Percentiles rank a stretch among this genome's conserved stretches.
phyloP scores from a whole-genome alignment of 2,888 invertebrate species.

The Barypeithes pellucidus region DNA sequence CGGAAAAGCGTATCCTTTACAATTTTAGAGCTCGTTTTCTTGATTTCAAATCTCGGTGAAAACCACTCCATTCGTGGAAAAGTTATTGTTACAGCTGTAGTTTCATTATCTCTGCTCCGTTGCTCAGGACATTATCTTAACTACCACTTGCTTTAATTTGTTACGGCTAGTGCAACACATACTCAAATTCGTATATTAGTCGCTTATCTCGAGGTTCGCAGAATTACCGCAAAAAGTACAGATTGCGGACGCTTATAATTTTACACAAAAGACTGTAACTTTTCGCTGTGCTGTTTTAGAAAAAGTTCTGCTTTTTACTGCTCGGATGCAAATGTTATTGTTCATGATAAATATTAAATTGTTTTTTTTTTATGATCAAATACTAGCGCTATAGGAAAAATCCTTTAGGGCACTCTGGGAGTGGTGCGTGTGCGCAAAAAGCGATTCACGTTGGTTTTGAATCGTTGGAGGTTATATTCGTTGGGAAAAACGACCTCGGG shows the following conservation, averaged over 20 bases:
- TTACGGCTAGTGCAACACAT: slow-evolving; percentile 51
- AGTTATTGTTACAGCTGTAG: slow-evolving; percentile 44
- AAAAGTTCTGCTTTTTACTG: slow-evolving; percentile 5
- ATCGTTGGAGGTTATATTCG: too few species aligned
- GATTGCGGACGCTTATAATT: slow-evolving; percentile 31
- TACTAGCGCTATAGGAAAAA: too few species aligned
- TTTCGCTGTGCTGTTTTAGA: slow-evolving; percentile 4
- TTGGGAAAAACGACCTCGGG: too few species aligned
- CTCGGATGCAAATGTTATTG: background rate
- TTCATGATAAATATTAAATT: slow-evolving; percentile 1
- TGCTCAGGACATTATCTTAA: slow-evolving; percentile 53
- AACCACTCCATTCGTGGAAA: slow-evolving; percentile 45
- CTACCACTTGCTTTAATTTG: slow-evolving; percentile 53
- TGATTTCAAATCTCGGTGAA: slow-evolving; percentile 42
- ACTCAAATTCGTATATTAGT: slow-evolving; percentile 54
- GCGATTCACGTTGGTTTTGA: too few species aligned
- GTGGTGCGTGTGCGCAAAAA: too few species aligned
- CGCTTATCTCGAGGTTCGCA: slow-evolving; percentile 44
- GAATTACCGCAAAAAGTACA: slow-evolving; percentile 31
- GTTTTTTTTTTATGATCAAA: too few species aligned
- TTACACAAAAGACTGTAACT: slow-evolving; percentile 21
- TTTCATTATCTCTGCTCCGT: slow-evolving; percentile 52
- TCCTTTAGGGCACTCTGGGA: too few species aligned
- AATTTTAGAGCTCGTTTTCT: slow-evolving; percentile 17
- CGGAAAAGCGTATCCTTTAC: background rate